phyloP scores from a whole-genome alignment of 2,113 vertebrate genomes.

The Rynchops niger region DNA sequence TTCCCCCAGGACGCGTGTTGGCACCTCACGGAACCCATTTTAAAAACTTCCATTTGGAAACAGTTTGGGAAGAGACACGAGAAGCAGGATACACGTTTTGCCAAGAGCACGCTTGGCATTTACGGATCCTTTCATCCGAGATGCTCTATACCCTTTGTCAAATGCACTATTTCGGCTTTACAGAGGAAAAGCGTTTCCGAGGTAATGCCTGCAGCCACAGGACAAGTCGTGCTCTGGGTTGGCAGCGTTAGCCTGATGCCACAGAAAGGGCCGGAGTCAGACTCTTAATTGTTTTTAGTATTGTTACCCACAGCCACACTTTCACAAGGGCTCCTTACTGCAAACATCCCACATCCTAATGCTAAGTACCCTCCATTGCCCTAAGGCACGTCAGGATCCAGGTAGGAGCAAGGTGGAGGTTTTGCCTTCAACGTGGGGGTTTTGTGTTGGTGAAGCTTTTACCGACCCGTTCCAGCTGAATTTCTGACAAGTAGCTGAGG shows the following conservation, averaged over 20 bases:
- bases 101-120: neutral
- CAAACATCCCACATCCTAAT: accelerated
- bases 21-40: neutral
- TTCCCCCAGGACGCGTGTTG: neutral
- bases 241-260: neutral
- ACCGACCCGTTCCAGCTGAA: neutral
- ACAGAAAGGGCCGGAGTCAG: neutral
- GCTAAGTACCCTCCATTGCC: accelerated
- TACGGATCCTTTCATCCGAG: neutral
- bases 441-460: neutral
- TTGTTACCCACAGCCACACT: neutral
- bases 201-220: neutral
- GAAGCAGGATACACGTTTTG: accelerated
- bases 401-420: neutral
- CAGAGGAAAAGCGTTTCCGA: neutral
- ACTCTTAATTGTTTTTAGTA: too few species aligned
- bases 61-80: neutral
- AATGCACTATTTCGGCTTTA: neutral
- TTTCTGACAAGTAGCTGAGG: neutral
- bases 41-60: neutral
- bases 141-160: neutral
- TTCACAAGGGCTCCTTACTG: accelerated
- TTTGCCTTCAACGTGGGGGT: too few species aligned
- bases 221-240: neutral
- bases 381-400: accelerated